phyloP scores from a whole-genome alignment of 2,113 vertebrate species.

The Phaethornis superciliosus region DNA sequence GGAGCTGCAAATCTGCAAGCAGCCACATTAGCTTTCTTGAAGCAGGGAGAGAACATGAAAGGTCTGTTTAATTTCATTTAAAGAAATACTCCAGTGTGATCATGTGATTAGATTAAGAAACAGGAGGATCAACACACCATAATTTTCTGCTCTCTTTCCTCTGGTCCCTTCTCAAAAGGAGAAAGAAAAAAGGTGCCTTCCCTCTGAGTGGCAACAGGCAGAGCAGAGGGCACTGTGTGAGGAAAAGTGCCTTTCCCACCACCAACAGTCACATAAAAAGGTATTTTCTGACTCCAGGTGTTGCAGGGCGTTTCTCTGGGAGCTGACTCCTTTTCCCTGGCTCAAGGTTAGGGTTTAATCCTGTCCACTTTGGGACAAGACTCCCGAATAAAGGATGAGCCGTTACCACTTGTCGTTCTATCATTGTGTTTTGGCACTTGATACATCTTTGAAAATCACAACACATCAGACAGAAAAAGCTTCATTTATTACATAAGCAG shows the following conservation, averaged over 20 bases:
- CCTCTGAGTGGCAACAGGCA: not conserved
- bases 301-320: not conserved
- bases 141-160: not conserved
- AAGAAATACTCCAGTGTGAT: not conserved
- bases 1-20: constrained; percentile 32
- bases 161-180: not conserved
- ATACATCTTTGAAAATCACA: not conserved
- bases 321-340: not conserved
- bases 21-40: constrained; percentile 3
- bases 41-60: constrained; percentile 19
- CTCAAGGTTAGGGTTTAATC: not conserved
- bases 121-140: not conserved
- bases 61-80: constrained; percentile 45
- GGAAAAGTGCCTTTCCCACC: not conserved
- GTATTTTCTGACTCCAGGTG: not conserved
- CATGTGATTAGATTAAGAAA: constrained; percentile 23
- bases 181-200: not conserved
- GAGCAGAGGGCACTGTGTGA: not conserved
- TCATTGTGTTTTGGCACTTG: not conserved
- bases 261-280: not conserved
- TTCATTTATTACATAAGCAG: not conserved
- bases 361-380: not conserved
- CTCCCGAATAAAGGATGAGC: not conserved
- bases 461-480: not conserved
- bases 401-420: not conserved